Base-by-base conservation (phyloP, 2,888 invertebrate genomes). In the Erebia epiphron region DNA sequence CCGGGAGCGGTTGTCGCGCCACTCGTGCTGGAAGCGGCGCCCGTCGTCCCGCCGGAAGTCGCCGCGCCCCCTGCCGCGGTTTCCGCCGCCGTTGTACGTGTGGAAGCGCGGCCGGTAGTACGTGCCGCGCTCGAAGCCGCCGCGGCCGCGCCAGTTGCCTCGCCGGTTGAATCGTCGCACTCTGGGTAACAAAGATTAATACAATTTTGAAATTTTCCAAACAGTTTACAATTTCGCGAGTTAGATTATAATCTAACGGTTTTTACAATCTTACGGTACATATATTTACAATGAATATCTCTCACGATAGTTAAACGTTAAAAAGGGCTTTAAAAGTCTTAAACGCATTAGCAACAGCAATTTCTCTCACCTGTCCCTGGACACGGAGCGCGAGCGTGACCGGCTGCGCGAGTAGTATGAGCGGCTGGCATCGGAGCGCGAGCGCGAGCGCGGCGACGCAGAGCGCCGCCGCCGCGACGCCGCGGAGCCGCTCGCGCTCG, bases 71-170 rank as follows among this genome's bases (percentile, higher is more conserved):
- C 93, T 82, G 75, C 94, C 94, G n/a, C 94, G 86, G 68, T 83
- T 82, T 2, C 93, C 90, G 2, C 94, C 94, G 54, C 94, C 94
- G 83, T 94, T 94, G 87, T 94, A 95, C 21, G 94, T 94, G 83
- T 96, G 96, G 94, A 96, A 96, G 75, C 97, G 94, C 1, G 97
- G 97, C 78, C 96, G 96, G 90, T 97, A 97, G 87, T 97, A 97
- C 0, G 96, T 96, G 75, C 96, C 96, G 69, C 96, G 94, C 83
- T 96, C 96, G 85, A 94, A 96, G 21, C 94, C 94, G 67, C 94
- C 94, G 66, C 94, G 93, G 0, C 94, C 93, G 80, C 93, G 92
- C 92, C 92, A 92, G 80, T 88, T 88, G 75, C 95, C 94, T 77
- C 95, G 94, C 0, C 92, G 90, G 35, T 83, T 89, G 67, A 90